Base-by-base conservation (phyloP, 2,888 invertebrate species). In the Drosophila differens region DNA sequence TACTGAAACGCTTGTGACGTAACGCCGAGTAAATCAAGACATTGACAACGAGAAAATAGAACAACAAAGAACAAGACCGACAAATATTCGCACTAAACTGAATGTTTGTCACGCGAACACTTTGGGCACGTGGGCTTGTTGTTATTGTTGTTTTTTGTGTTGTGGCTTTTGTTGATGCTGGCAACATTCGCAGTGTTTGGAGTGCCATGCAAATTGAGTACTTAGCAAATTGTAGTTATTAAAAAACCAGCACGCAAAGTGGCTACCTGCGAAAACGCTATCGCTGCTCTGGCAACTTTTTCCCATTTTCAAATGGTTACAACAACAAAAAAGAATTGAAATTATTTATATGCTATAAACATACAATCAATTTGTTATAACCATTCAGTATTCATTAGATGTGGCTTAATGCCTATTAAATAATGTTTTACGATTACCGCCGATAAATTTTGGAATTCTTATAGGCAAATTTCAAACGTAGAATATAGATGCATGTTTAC, bases 201-300 rank as follows among this genome's bases (percentile, higher is more conserved):
- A 74, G 70, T 79, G 77, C 69, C 76, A 75, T 70, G 90, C 70
- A 82, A 87, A 90, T 82, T 83, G 77, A 83, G 75, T 86, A 86
- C 74, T 90, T 86, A 76, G 82, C 70, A 71, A 90, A 89, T 85
- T 86, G 68, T 76, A 72, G 72, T 86, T 81, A 85, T 83, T 82
- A 77, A 62, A 62, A 74, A 75, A 30, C 47, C n/a, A n/a, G 39
- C 80, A 78, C 70, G 80, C 76, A 70, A 79, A 61, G 28, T 51
- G 12, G n/a, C 28, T n/a, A n/a, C 54, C n/a, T 9, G 22, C 32
- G 28, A 74, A 59, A 62, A 35, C 52, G 67, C 59, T 51, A 57
- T 41, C 60, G 35, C 35, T 64, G 61, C 6, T 4, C 37, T 2
- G 25, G 47, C 39, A 61, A 51, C 0, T 53, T 63, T 70, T 57